Base-by-base conservation (phyloP, 1,140 invertebrate species). In the Ips nitidus region DNA sequence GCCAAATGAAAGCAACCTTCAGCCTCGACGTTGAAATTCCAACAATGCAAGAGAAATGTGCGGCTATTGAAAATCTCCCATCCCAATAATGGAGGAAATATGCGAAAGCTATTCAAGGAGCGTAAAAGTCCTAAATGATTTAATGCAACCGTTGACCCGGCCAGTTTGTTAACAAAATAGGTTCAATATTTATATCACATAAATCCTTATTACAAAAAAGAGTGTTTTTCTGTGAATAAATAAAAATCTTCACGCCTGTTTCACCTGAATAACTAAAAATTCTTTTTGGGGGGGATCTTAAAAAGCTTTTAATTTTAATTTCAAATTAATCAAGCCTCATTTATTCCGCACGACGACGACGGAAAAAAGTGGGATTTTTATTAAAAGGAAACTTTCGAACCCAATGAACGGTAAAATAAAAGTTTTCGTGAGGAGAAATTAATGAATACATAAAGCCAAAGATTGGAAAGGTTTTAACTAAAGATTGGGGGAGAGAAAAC, bases 391-490 rank as follows among this genome's bases (percentile, higher is more conserved):
- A 39, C 55, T 65, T 64, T 47, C 41, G 42, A 55, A 64, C 60
- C 56, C 69, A 70, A 70, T 70, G 69, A 65, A 70, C 61, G 69
- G 39, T 70, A 60, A 70, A 70, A 70, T 70, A 70, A 70, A 70
- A 70, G 69, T 70, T 70, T 70, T 59, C 69, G 69, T 70, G 69
- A 70, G 69, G 53, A 53, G 69, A 64, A 70, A 70, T 70, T 70
- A 70, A 70, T 70, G 69, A 70, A 70, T 70, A 65, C 69, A 70
- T 65, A 70, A 70, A 70, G 53, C 58, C 38, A 61, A 58, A 60
- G 56, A 70, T 70, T 70, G 61, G 62, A 70, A 70, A 70, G 69
- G 69, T 65, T 64, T 70, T 70, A 64, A 52, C 53, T 59, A 53
- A 62, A 58, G 39, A 50, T 3, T 39, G 52, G 45, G 67, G 61